These are phyloP conservation scores for Grus americana DNA, from an alignment of 2,113 vertebrate species.

Conservation along the genomic window DNA sequence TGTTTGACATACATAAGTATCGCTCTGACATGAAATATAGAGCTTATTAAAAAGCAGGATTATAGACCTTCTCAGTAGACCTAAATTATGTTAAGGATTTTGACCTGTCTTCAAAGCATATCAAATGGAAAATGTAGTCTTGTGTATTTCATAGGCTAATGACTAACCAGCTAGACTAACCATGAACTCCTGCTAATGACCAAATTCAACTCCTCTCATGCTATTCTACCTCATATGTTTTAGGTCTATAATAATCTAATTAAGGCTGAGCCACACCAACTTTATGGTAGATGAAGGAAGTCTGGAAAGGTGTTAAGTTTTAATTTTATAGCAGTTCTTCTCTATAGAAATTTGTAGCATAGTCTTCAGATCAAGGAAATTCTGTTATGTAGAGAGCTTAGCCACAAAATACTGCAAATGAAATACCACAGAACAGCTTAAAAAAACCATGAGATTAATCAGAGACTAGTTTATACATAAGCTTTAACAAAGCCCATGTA, in stretches of 20 bases:
- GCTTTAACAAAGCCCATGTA: not conserved
- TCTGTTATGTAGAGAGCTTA: not conserved
- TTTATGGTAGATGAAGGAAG: not conserved
- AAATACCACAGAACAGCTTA: not conserved
- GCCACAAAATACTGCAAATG: not conserved
- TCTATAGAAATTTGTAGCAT: not conserved
- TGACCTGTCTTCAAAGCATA: constrained; percentile 2
- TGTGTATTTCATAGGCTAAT: not conserved
- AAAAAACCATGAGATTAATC: not conserved
- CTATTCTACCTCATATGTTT: not conserved
- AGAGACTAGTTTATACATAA: not conserved
- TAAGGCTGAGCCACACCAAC: not conserved
- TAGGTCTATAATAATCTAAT: constrained; percentile 11
- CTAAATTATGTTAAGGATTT: not conserved
- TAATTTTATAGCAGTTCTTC: constrained; percentile 6
- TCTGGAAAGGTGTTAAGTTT: constrained; percentile 10
- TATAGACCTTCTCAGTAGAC: not conserved
- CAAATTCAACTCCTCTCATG: not conserved
- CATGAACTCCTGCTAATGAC: not conserved
- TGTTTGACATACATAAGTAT: not conserved
- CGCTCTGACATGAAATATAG: not conserved
- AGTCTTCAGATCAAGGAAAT: not conserved
- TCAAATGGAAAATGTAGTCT: not conserved
- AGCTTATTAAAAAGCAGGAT: constrained; percentile 10
- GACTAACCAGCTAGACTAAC: not conserved